Conservation (phyloP, 2,888 invertebrate genomes). For the Heliconius sara region DNA sequence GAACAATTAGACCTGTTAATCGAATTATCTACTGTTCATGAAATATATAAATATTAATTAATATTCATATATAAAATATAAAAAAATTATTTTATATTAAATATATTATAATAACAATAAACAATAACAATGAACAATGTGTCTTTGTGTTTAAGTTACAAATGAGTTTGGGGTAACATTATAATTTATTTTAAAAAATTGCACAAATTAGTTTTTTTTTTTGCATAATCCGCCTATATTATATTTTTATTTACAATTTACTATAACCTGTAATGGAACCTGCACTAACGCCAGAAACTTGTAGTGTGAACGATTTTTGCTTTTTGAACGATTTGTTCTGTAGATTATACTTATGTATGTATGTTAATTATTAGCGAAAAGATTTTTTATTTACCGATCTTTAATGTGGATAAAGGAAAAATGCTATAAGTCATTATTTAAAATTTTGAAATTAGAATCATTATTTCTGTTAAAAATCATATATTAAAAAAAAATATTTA, state of each 20-base stretch:
- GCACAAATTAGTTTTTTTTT: conserved; percentile 6
- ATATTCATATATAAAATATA: not conserved
- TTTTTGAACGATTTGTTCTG: no score
- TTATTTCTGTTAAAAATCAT: not conserved
- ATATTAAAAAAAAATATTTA: not conserved
- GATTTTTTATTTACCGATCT: not conserved
- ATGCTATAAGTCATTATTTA: not conserved
- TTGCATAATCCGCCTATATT: conserved; percentile 11
- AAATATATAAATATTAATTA: not conserved
- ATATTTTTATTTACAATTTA: conserved; percentile 5
- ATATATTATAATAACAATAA: not conserved
- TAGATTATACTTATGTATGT: not conserved
- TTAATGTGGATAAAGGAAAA: not conserved
- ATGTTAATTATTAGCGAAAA: not conserved
- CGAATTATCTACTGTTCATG: not conserved
- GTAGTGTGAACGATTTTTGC: not conserved
- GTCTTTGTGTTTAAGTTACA: not conserved
- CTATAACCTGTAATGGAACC: conserved; percentile 3
- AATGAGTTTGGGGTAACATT: conserved; percentile 15
- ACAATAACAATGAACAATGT: not conserved
- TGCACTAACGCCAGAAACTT: conserved; percentile 5
- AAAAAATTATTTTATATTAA: not conserved
- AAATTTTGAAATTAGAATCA: not conserved
- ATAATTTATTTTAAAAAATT: not conserved
- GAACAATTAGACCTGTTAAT: not conserved